Evolutionary conservation across 2,797 vertebrate genomes (phyloP).

Genomic region (Liparis tanakae): DNA sequence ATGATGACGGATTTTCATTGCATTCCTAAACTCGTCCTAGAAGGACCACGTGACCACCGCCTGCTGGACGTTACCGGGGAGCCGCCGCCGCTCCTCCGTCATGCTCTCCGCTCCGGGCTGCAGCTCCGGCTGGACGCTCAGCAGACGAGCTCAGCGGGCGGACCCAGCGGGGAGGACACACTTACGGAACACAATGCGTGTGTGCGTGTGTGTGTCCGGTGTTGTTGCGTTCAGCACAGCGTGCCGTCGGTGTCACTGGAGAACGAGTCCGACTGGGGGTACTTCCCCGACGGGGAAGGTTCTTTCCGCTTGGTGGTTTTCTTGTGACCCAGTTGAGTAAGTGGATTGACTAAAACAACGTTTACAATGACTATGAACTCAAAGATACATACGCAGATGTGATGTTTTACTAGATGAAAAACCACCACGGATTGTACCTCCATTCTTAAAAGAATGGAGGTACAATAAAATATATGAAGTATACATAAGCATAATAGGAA

Average conservation of each 20-base stretch:
- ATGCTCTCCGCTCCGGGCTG: constrained; percentile 43
- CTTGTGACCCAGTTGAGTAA: no score
- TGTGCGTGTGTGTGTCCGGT: no score
- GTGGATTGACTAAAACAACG: neutral
- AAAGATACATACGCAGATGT: neutral
- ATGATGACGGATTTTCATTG: neutral
- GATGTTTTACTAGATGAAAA: neutral
- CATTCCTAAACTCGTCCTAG: neutral
- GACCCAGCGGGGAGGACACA: no score
- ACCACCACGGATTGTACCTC: no score
- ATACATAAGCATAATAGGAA: neutral
- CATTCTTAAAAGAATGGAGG: no score
- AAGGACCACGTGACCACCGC: neutral
- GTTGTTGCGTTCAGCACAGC: constrained; percentile 7
- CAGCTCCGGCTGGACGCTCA: neutral
- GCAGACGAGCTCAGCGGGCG: neutral
- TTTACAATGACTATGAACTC: neutral
- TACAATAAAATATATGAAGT: no score
- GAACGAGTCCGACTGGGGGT: constrained; percentile 42
- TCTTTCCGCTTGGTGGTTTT: constrained; percentile 49
- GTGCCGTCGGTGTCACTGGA: constrained; percentile 32
- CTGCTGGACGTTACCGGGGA: constrained; percentile 58
- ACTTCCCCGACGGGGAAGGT: neutral
- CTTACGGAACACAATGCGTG: no score
- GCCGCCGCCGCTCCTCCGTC: constrained; percentile 56